Percentiles rank a stretch among this genome's conserved stretches.
phyloP scores from a whole-genome alignment of 2,888 invertebrate genomes.

The Scaptomyza parva region DNA sequence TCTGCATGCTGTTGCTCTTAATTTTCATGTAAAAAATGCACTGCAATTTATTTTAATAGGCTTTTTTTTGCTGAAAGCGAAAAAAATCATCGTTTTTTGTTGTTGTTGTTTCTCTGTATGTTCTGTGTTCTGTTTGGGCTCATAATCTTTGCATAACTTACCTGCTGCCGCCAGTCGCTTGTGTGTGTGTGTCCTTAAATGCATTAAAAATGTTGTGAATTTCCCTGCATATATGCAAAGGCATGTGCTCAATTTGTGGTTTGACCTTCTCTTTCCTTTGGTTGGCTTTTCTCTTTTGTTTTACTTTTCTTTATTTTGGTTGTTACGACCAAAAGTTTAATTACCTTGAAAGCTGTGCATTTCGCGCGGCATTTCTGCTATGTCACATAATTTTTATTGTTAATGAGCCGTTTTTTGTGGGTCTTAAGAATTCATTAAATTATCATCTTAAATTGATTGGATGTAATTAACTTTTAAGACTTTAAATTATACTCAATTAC shows the following conservation, averaged over 20 bases:
- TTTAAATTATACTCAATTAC: constrained; percentile 26
- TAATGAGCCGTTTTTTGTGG: constrained; percentile 46
- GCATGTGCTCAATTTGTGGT: constrained; percentile 15
- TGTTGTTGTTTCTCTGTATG: constrained; percentile 21
- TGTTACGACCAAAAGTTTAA: constrained; percentile 53
- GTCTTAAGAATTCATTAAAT: constrained; percentile 47
- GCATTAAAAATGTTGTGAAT: constrained; percentile 62
- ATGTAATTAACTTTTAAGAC: constrained; percentile 24
- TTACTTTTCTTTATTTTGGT: constrained; percentile 4
- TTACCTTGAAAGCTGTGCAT: constrained; percentile 62
- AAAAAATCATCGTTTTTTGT: constrained; percentile 33
- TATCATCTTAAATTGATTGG: constrained; percentile 35
- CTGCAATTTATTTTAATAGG: constrained; percentile 75
- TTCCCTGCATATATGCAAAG: constrained; percentile 48
- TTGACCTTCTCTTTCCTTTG: background rate
- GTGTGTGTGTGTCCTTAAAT: constrained; percentile 38
- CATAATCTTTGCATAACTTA: constrained; percentile 64
- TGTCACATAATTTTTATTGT: constrained; percentile 57
- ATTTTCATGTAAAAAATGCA: constrained; percentile 73
- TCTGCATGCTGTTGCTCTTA: constrained; percentile 45
- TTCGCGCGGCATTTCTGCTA: constrained; percentile 21
- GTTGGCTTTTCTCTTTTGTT: background rate
- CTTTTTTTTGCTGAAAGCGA: constrained; percentile 41
- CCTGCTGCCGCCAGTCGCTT: constrained; percentile 14
- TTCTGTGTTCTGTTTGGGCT: constrained; percentile 37